phyloP scores from a whole-genome alignment of 2,888 invertebrate genomes.

The Plebejus argus region DNA sequence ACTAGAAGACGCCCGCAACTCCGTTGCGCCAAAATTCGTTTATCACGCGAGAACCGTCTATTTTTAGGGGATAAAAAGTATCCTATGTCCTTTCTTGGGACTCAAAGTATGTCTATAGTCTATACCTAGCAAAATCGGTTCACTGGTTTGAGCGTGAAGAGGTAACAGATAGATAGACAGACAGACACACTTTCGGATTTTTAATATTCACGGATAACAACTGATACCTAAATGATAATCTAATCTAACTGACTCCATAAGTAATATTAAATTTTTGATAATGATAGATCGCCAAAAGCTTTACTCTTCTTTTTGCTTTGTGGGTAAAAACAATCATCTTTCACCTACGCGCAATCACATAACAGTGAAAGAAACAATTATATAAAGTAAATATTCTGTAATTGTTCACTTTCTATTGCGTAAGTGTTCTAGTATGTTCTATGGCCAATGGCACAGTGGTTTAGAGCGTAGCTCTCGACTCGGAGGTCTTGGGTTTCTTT shows the following conservation, averaged over 20 bases:
- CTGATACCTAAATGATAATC: too few relatives aligned
- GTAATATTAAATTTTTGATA: background rate
- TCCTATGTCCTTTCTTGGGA: background rate
- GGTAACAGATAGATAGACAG: background rate
- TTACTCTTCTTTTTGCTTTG: background rate
- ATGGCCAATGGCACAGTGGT: background rate
- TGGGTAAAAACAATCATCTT: background rate
- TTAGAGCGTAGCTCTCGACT: background rate
- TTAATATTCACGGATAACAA: background rate
- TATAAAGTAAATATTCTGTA: background rate
- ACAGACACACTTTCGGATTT: background rate
- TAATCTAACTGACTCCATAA: too few relatives aligned
- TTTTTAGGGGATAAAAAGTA: background rate
- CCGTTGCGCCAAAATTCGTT: background rate
- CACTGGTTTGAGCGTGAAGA: background rate
- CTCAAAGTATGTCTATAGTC: too few relatives aligned
- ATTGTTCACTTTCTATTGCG: constrained; percentile 7
- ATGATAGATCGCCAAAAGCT: background rate
- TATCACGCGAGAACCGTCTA: background rate
- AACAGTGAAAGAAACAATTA: constrained; percentile 13
- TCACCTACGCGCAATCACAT: background rate
- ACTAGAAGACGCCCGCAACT: too few relatives aligned
- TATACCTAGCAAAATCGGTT: background rate
- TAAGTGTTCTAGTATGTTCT: constrained; percentile 4
- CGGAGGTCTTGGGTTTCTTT: background rate